Evolutionary conservation across 2,113 vertebrate genomes (phyloP), one percentile per base, ranked within the genome.

Genomic region (Condylura cristata): DNA sequence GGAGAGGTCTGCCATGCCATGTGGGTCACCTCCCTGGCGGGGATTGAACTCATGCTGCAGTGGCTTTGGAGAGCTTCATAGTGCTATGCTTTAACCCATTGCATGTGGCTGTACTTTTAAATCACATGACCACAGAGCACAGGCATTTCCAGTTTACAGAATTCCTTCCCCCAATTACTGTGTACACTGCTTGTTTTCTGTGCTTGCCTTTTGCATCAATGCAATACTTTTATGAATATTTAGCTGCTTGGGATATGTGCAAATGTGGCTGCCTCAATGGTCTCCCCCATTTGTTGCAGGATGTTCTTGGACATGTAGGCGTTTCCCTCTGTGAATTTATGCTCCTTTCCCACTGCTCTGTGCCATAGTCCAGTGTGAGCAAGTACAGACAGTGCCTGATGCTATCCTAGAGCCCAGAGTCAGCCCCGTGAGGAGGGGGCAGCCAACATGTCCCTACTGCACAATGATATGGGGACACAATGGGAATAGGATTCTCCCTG

Each of bases 81-180:
- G n/a, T n/a, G n/a, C n/a, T n/a, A n/a, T n/a, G n/a, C n/a, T n/a
- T n/a, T n/a, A n/a, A n/a, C n/a, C n/a, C n/a, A n/a, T n/a, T n/a
- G n/a, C n/a, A n/a, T n/a, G n/a, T n/a, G n/a, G 66, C 83, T 90
- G 66, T 58, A 83, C 60, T 95, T 92, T 90, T 80, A 65, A 83
- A 16, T 70, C 18, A 58, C 51, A 51, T 32, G 1, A 76, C 84
- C 30, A 58, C 61, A 39, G 58, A 66, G 44, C 68, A 86, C 37
- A 32, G 44, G 48, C 30, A 60, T 85, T 82, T 88, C 20, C 71
- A 8, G 20, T 95, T 66, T 68, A 13, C 6, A 82, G 71, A 80
- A 88, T 70, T 17, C 26, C 41, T 80, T 61, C 17, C 8, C 17
- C 30, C 61, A 46, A 58, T 78, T 71, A 84, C 79, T 46, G 94